Evolutionary conservation across 1,140 invertebrate genomes (phyloP).

Genomic region (Nymphalis io): DNA sequence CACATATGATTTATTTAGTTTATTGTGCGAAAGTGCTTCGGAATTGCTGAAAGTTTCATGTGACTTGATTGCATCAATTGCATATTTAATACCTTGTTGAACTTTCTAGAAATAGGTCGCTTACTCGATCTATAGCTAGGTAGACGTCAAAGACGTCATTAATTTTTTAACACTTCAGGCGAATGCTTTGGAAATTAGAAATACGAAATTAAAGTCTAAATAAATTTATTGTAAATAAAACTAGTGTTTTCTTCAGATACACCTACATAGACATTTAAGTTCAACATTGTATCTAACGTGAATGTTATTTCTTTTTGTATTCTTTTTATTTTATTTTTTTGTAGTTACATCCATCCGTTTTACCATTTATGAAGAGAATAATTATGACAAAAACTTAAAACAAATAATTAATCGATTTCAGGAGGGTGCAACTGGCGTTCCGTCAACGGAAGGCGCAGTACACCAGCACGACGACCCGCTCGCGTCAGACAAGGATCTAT

Average conservation of each 20-base stretch:
- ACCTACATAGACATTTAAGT: too few relatives aligned
- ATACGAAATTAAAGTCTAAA: slow-evolving; percentile 17
- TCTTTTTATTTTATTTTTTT: too few relatives aligned
- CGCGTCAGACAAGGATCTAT: slow-evolving; percentile 60
- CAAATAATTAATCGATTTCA: slow-evolving; percentile 49
- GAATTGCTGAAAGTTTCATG: slow-evolving; percentile 20
- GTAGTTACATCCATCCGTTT: too few relatives aligned
- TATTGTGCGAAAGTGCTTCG: background rate
- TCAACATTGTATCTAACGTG: too few relatives aligned
- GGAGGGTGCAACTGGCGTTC: slow-evolving; percentile 57
- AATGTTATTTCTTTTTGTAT: too few relatives aligned
- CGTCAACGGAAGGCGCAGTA: slow-evolving; percentile 54
- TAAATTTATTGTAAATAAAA: background rate
- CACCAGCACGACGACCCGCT: slow-evolving; percentile 61
- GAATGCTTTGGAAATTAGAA: slow-evolving; percentile 11
- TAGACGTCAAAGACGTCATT: slow-evolving; percentile 18
- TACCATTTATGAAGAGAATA: background rate
- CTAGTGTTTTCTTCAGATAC: background rate
- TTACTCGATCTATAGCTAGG: slow-evolving; percentile 30
- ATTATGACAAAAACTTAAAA: background rate
- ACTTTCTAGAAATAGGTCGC: slow-evolving; percentile 59
- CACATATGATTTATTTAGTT: background rate
- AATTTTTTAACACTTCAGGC: slow-evolving; percentile 8
- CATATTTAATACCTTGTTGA: slow-evolving; percentile 39
- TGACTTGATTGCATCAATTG: slow-evolving; percentile 23